A percentile compares a stretch with the other conserved stretches of the same genome.
These are phyloP conservation scores for Phengaris alcon DNA, from an alignment of 2,888 invertebrate species.

Conservation along the genomic window DNA sequence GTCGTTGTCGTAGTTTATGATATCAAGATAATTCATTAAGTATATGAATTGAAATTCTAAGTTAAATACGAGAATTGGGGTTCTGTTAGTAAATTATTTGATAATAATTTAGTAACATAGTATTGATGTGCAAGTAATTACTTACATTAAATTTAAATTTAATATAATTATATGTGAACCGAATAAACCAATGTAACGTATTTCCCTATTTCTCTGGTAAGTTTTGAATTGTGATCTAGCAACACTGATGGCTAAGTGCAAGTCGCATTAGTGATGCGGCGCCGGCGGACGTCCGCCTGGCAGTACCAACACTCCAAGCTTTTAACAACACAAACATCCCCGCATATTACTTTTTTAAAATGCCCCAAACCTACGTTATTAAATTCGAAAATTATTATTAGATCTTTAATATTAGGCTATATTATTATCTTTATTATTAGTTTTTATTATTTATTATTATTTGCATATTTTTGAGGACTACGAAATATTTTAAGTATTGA, in stretches of 20 bases:
- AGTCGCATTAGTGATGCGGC: constrained; percentile 67
- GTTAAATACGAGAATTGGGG: too few species aligned
- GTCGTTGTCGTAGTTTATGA: too few species aligned
- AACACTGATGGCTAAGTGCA: constrained; percentile 58
- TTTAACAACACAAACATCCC: constrained; percentile 58
- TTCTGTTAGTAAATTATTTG: too few species aligned
- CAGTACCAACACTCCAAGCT: constrained; percentile 55
- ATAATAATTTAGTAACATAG: too few species aligned
- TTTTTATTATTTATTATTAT: too few species aligned
- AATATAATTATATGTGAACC: neutral
- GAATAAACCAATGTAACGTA: neutral
- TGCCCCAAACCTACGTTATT: constrained; percentile 23
- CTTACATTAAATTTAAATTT: too few species aligned
- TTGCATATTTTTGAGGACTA: neutral
- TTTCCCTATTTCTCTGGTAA: constrained; percentile 1
- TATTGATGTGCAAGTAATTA: too few species aligned
- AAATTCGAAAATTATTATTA: constrained; percentile 7
- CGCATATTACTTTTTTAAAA: constrained; percentile 36
- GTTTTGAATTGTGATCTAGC: constrained; percentile 12
- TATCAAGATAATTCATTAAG: too few species aligned
- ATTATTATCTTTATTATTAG: too few species aligned
- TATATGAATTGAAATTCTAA: too few species aligned
- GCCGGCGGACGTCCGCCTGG: constrained; percentile 68
- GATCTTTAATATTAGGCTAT: neutral
- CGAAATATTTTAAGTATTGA: neutral